These are phyloP conservation scores for Neria commutata DNA, from an alignment of 2,888 invertebrate genomes.

Conservation along the genomic window DNA sequence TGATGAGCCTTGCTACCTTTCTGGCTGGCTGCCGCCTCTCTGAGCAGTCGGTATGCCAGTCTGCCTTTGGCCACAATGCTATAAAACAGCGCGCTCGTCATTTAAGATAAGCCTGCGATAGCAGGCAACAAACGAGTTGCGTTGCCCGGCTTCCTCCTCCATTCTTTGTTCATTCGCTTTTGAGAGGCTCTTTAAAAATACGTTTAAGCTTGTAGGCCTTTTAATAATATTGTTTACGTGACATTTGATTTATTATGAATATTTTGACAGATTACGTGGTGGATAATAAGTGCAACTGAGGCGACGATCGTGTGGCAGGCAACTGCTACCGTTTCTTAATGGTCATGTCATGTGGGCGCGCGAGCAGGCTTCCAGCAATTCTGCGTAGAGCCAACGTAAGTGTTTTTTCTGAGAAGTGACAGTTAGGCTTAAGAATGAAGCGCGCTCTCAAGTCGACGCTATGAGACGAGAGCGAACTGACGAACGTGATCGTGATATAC, in stretches of 20 bases:
- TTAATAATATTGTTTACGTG: slow-evolving; percentile 53
- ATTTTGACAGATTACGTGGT: slow-evolving; percentile 57
- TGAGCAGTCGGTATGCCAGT: background rate
- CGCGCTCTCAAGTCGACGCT: too few species aligned
- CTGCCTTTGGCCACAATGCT: slow-evolving; percentile 23
- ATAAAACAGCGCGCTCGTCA: background rate
- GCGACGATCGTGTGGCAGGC: too few species aligned
- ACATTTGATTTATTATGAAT: slow-evolving; percentile 57
- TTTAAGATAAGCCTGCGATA: slow-evolving; percentile 3
- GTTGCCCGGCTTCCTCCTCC: background rate
- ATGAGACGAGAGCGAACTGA: too few species aligned
- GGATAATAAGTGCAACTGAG: slow-evolving; percentile 28
- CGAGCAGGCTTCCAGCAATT: too few species aligned
- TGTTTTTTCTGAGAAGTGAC: too few species aligned
- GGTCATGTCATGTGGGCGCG: background rate
- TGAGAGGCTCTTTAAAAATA: too few species aligned
- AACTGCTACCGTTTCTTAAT: slow-evolving; percentile 41
- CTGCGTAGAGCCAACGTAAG: too few species aligned
- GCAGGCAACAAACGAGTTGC: background rate
- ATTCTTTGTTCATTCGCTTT: too few species aligned
- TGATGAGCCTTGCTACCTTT: background rate
- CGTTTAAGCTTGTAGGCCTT: slow-evolving; percentile 25
- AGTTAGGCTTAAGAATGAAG: too few species aligned
- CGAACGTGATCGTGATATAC: too few species aligned
- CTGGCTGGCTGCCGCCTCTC: background rate